Base-by-base conservation (phyloP, 1,140 invertebrate species). In the Drosophila ogumai region DNA sequence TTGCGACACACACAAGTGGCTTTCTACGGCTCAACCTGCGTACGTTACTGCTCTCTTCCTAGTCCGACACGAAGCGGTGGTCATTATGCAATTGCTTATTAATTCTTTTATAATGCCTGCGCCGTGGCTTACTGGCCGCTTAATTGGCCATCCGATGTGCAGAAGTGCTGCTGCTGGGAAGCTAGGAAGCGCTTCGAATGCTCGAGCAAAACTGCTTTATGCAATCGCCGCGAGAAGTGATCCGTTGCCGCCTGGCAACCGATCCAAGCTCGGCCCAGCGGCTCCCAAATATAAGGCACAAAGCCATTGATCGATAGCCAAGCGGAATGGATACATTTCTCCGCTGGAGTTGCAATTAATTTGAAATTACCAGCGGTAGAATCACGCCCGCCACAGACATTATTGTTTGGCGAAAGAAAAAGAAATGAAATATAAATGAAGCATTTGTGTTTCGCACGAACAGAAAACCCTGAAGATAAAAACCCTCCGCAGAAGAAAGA, bases 91-190 rank as follows among this genome's bases (percentile, higher is more conserved):
- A 86, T 67, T 57, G 63, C 49, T 76, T 73, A 82, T 82, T 82
- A 87, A 87, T 87, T 87, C 82, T 87, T 79, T 79, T 71, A 75
- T 68, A 65, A 69, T 71, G 65, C 43, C 17, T 47, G 75, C 54
- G 19, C 57, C 55, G 60, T 76, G 64, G 38, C 61, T 49, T 68
- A 47, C 47, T 75, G 41, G 52, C 61, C 57, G 79, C 74, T 85
- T 86, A 85, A 85, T 84, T 85, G 81, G 81, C 77, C 81, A 73
- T 61, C 59, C 75, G 79, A 80, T 73, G 80, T 76, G 38, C 49
- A 50, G 50, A 59, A 50, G 60, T 64, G 41, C 61, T 44, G 34
- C 47, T 60, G 46, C 43, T 25, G 54, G 32, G 43, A 67, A 60
- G 46, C 44, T 31, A 36, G 60, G 44, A 57, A 71, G 63, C 56